A percentile compares a stretch with the other conserved stretches of the same genome.
These are phyloP conservation scores for Rhineura floridana DNA, from an alignment of 2,113 vertebrate species.

Conservation along the genomic window DNA sequence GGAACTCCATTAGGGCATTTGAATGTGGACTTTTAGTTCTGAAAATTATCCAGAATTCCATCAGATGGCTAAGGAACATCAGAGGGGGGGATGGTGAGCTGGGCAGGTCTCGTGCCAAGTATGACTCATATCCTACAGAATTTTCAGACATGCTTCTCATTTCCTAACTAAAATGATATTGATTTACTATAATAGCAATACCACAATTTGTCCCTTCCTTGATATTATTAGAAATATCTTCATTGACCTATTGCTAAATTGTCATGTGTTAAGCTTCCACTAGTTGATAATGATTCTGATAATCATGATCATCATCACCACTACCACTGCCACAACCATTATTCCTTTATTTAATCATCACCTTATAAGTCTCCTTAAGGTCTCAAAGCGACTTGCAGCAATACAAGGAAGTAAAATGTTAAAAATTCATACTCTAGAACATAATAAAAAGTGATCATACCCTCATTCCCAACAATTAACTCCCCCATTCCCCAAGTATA, in stretches of 20 bases:
- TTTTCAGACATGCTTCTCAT: slow-evolving; percentile 1
- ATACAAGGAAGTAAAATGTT: no score
- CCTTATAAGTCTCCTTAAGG: no score
- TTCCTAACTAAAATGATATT: neutral
- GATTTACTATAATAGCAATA: neutral
- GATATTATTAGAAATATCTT: neutral
- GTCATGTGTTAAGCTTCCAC: neutral
- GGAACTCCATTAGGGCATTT: neutral
- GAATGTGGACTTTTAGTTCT: neutral
- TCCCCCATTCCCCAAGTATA: no score
- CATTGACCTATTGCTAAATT: slow-evolving; percentile 10
- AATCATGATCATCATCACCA: no score
- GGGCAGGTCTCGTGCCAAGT: neutral
- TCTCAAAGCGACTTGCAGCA: no score
- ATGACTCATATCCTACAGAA: neutral
- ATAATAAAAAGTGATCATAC: no score
- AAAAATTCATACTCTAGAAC: no score
- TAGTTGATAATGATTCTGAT: no score
- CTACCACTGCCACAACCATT: no score
- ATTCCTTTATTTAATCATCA: no score
- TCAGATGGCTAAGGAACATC: neutral
- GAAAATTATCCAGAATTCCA: neutral
- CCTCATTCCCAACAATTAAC: no score
- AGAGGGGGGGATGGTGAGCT: neutral
- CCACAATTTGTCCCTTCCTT: neutral